These are phyloP conservation scores for Ypsolopha sequella DNA, from an alignment of 2,888 invertebrate genomes.

Conservation along the genomic window DNA sequence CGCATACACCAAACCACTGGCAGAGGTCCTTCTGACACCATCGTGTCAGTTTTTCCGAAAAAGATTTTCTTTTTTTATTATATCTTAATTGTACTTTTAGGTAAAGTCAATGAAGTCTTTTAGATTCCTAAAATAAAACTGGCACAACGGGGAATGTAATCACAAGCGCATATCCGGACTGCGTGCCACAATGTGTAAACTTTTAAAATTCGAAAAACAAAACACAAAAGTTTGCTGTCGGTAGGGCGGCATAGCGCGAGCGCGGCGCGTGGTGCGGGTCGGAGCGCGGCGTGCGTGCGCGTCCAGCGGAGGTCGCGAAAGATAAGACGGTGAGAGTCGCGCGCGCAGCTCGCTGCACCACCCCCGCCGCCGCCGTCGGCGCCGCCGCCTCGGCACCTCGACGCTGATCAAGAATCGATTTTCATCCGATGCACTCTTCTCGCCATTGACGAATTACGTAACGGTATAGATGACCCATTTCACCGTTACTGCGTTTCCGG, in stretches of 20 bases:
- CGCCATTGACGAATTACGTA: constrained; percentile 42
- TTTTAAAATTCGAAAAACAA: constrained; percentile 24
- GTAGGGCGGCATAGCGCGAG: constrained; percentile 53
- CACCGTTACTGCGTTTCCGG: constrained; percentile 10
- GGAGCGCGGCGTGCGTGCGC: constrained; percentile 57
- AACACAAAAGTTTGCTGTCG: constrained; percentile 41
- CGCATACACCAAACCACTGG: constrained; percentile 78
- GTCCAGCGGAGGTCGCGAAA: constrained; percentile 68
- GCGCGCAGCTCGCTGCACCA: constrained; percentile 40
- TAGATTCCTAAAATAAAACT: no score
- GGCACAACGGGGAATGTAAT: constrained; percentile 11
- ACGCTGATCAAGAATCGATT: constrained; percentile 43
- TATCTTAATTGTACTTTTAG: constrained; percentile 1
- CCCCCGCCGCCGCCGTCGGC: constrained; percentile 35
- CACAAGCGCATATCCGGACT: constrained; percentile 49
- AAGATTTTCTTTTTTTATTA: constrained; percentile 2
- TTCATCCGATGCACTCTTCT: constrained; percentile 53
- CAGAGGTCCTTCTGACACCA: constrained; percentile 74
- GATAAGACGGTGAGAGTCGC: constrained; percentile 69
- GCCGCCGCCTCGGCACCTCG: constrained; percentile 33
- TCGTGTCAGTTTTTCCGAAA: constrained; percentile 32
- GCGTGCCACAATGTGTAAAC: constrained; percentile 41
- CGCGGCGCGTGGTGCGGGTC: constrained; percentile 35
- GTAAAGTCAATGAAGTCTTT: no score
- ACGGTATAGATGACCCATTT: constrained; percentile 55